Conservation (phyloP, 2,888 invertebrate genomes). For the Apocheima hispidaria region DNA sequence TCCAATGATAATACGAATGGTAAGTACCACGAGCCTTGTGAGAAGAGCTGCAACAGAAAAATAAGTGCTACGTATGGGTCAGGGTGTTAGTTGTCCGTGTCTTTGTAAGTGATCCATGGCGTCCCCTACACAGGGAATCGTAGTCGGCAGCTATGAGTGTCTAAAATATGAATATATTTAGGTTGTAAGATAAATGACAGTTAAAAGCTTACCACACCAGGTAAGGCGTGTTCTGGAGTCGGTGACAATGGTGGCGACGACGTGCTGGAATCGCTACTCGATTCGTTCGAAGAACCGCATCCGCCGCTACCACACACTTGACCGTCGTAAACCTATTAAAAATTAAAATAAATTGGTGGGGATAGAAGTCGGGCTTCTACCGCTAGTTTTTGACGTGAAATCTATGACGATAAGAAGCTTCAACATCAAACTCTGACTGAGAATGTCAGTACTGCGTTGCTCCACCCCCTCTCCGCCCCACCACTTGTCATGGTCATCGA, state of each 20-base stretch:
- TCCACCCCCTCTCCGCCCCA: too few relatives aligned
- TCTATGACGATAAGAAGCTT: too few relatives aligned
- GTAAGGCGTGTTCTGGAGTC: slow-evolving; percentile 95
- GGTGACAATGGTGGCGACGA: slow-evolving; percentile 96
- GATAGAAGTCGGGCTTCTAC: too few relatives aligned
- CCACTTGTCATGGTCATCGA: too few relatives aligned
- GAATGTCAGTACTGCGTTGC: too few relatives aligned
- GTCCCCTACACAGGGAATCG: too few relatives aligned
- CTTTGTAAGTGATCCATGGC: too few relatives aligned
- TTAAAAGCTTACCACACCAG: slow-evolving; percentile 92
- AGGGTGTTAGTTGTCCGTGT: too few relatives aligned
- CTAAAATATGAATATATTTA: background rate
- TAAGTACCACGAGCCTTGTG: slow-evolving; percentile 91
- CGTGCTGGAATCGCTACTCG: slow-evolving; percentile 97
- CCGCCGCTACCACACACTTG: slow-evolving; percentile 81
- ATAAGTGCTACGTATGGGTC: too few relatives aligned
- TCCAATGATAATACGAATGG: slow-evolving; percentile 95
- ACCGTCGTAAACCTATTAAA: slow-evolving; percentile 74
- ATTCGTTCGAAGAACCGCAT: slow-evolving; percentile 88
- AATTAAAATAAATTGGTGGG: background rate
- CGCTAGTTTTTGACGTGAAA: too few relatives aligned
- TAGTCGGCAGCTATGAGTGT: too few relatives aligned
- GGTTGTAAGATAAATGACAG: background rate
- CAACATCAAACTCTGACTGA: too few relatives aligned
- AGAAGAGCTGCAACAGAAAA: slow-evolving; percentile 88